Base-by-base conservation (phyloP, 2,113 vertebrate genomes). In the Pollachius pollachius region DNA sequence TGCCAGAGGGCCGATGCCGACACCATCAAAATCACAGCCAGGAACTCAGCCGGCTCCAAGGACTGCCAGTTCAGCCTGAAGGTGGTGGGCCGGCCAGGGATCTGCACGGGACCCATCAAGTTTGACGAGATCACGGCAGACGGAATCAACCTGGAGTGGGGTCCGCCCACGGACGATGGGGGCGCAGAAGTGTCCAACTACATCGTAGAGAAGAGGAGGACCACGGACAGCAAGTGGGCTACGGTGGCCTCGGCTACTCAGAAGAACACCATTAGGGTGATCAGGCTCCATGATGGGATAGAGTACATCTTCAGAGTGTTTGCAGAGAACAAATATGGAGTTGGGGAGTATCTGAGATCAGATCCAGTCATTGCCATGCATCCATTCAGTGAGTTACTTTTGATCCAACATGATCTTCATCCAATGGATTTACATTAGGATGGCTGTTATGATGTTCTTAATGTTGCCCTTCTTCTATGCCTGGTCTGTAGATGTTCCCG, bases 51-150 rank as follows among this genome's bases (percentile, higher is more conserved):
- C 23, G 97, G 97, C 74, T 95, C 91, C 73, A 98, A 96, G 79
- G 97, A 99, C 84, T 93, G 93, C 77, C 92, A 88, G 64, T 85
- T 99, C 74, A 89, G 91, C 72, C 80, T 99, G 27, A 98, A 95
- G 85, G 97, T 99, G 70, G 97, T 99, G 61, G 97, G 97, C 75
- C 99, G 96, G 78, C 97, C 97, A 18, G 97, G 97, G 70, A 95
- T 97, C 75, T 96, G 96, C 81, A 96, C 96, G 2, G 97, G 94
- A 37, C 97, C 97, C 0, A 94, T 99, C 74, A 95, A 88, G 76
- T 99, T 98, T 90, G 95, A 98, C 61, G 97, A 99, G 90, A 94
- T 99, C 74, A 99, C 97, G 58, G 96, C 96, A 0, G 97, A 99
- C 65, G 95, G 93, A 71, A 91, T 98, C 71, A 98, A 95, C 25